These are phyloP conservation scores for Allygus modestus DNA, from an alignment of 2,888 invertebrate species.

Conservation along the genomic window DNA sequence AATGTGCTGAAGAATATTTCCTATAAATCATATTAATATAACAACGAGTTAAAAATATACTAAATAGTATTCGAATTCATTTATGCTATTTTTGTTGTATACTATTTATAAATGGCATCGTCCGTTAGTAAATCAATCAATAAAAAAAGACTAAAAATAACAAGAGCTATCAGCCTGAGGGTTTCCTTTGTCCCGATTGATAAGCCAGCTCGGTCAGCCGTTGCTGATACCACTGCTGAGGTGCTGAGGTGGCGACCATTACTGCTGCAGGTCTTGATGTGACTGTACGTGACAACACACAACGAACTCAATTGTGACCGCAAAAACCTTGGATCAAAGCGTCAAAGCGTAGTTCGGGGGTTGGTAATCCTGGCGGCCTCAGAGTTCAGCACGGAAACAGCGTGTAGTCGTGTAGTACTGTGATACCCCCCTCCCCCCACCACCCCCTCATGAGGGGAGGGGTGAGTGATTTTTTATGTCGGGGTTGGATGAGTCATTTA, in stretches of 20 bases:
- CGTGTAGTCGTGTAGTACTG: background rate
- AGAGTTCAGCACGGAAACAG: background rate
- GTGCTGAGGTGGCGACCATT: slow-evolving; percentile 21
- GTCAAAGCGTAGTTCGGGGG: slow-evolving; percentile 16
- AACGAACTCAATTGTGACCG: slow-evolving; percentile 53
- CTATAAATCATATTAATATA: too few species aligned
- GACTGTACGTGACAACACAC: slow-evolving; percentile 37
- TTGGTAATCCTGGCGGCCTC: background rate
- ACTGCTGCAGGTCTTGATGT: background rate
- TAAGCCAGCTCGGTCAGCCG: too few species aligned
- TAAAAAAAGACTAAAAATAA: too few species aligned
- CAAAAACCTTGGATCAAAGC: slow-evolving; percentile 52
- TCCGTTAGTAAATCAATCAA: too few species aligned
- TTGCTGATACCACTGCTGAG: background rate
- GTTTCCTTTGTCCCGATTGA: too few species aligned
- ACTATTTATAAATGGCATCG: too few species aligned
- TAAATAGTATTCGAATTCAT: too few species aligned
- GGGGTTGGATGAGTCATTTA: slow-evolving; percentile 3
- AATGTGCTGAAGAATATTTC: too few species aligned
- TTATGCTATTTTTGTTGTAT: too few species aligned
- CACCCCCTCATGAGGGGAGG: background rate
- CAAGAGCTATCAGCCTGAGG: too few species aligned
- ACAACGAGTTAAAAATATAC: too few species aligned
- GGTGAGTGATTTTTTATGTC: slow-evolving; percentile 3
- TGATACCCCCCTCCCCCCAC: background rate